phyloP scores from a whole-genome alignment of 2,797 vertebrate genomes.

The Paedocypris micromegethes region DNA sequence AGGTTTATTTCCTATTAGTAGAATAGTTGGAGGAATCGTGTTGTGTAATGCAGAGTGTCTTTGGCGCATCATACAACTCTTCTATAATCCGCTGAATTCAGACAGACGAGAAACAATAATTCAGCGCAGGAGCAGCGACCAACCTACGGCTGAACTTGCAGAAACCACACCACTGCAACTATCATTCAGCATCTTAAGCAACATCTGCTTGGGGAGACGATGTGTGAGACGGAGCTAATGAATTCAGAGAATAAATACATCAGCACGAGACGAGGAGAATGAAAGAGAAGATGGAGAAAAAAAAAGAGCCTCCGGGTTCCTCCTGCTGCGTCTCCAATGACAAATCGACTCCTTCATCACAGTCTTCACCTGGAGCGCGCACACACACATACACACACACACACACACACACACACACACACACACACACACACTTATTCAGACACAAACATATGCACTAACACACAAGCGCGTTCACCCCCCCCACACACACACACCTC shows the following conservation, averaged over 20 bases:
- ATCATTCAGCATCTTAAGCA: too few relatives aligned
- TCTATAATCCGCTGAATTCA: too few relatives aligned
- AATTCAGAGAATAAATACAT: constrained; percentile 5
- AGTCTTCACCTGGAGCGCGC: constrained; percentile 40
- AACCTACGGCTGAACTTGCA: too few relatives aligned
- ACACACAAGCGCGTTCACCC: background rate
- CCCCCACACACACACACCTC: constrained; percentile 13
- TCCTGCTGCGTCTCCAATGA: constrained; percentile 37
- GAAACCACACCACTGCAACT: too few relatives aligned
- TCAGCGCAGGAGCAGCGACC: too few relatives aligned
- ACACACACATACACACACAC: constrained; percentile 15
- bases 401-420: constrained; percentile 9
- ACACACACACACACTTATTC: constrained; percentile 27
- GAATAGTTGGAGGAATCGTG: too few relatives aligned
- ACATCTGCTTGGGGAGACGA: background rate
- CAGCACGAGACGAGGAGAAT: background rate
- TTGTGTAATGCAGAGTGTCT: too few relatives aligned
- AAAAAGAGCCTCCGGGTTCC: constrained; percentile 12
- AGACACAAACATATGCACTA: constrained; percentile 38
- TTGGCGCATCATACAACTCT: too few relatives aligned
- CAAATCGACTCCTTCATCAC: constrained; percentile 41
- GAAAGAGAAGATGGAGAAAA: background rate
- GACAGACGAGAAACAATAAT: too few relatives aligned
- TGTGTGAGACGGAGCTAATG: constrained; percentile 7
- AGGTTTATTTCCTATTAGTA: too few relatives aligned